These are phyloP conservation scores for Periphyllus acericola DNA, from an alignment of 2,888 invertebrate species.

Conservation along the genomic window DNA sequence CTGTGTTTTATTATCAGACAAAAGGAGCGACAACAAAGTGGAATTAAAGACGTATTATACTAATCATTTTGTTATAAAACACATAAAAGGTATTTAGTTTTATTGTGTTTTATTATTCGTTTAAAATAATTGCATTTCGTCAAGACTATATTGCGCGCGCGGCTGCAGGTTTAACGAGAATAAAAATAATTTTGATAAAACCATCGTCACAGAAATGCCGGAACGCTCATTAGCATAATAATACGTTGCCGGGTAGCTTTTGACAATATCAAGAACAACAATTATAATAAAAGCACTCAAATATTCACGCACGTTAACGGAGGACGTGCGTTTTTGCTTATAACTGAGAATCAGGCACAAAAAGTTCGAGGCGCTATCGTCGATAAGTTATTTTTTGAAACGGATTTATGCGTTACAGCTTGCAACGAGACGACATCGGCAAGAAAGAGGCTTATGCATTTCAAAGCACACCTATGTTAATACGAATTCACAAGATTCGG, in stretches of 20 bases:
- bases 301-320: neutral
- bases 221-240: no score
- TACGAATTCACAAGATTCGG: no score
- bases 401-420: no score
- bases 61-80: constrained; percentile 2
- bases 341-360: no score
- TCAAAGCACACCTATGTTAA: no score
- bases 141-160: neutral
- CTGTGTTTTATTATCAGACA: constrained; percentile 13
- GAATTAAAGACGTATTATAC: constrained; percentile 33
- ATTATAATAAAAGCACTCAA: neutral
- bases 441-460: no score
- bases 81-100: constrained; percentile 3
- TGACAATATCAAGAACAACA: neutral
- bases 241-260: no score
- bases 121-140: neutral
- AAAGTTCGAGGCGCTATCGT: no score
- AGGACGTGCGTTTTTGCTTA: no score
- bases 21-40: constrained; percentile 1
- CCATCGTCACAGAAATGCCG: neutral
- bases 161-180: neutral
- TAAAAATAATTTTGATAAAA: neutral
- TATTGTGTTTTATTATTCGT: constrained; percentile 2
- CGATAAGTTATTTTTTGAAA: no score
- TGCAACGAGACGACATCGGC: no score